phyloP scores from a whole-genome alignment of 2,113 vertebrate genomes.

The Edolisoma coerulescens region DNA sequence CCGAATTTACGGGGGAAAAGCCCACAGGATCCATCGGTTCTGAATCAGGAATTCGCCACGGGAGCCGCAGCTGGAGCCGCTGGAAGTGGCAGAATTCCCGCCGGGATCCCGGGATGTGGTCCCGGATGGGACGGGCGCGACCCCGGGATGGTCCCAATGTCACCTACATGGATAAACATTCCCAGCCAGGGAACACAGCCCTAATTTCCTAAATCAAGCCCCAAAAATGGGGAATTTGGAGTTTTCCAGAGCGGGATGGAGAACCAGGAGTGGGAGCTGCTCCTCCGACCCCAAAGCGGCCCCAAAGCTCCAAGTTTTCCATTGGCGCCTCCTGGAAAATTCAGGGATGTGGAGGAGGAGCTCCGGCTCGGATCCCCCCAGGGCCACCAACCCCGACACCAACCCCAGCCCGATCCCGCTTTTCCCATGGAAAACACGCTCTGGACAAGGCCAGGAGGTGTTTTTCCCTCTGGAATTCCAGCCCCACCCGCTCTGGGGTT shows the following conservation, averaged over 20 bases:
- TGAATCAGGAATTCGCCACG: conserved; percentile 24
- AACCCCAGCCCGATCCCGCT: too few species aligned
- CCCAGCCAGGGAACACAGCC: neutral
- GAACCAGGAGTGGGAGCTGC: neutral
- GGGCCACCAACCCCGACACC: too few species aligned
- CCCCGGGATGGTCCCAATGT: neutral
- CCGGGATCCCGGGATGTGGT: conserved; percentile 10
- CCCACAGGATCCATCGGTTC: conserved; percentile 62
- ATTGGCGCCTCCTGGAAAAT: too few species aligned
- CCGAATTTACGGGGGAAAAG: conserved; percentile 41
- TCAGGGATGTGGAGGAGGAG: too few species aligned
- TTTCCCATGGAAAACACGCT: too few species aligned
- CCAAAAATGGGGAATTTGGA: accelerated
- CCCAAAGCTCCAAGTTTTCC: too few species aligned
- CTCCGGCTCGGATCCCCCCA: too few species aligned
- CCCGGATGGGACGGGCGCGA: neutral
- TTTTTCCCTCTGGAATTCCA: too few species aligned
- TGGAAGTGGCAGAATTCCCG: conserved; percentile 44
- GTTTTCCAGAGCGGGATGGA: accelerated
- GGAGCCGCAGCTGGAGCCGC: conserved; percentile 18
- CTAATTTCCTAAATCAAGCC: accelerated
- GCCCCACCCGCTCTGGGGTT: too few species aligned
- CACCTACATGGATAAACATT: accelerated
- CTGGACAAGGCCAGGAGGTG: too few species aligned
- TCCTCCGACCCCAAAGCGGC: too few species aligned